Evolutionary conservation across 2,888 invertebrate genomes (phyloP).

Genomic region (Gnatocerus cornutus): DNA sequence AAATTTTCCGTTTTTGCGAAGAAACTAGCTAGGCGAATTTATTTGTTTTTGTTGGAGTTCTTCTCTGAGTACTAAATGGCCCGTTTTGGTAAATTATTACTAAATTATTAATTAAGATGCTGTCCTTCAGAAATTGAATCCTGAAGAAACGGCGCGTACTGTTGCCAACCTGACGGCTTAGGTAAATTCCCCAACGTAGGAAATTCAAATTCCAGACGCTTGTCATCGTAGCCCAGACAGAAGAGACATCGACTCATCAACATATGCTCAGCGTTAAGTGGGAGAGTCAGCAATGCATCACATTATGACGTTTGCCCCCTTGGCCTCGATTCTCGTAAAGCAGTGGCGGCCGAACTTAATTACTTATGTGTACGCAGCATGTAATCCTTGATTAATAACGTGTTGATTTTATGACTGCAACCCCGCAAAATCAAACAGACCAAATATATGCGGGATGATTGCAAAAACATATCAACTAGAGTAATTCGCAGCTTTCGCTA

Average conservation of each 20-base stretch:
- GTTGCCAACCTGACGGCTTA: background rate
- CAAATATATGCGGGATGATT: background rate
- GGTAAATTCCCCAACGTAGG: background rate
- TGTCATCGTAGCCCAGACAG: constrained; percentile 47
- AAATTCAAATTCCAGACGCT: constrained; percentile 20
- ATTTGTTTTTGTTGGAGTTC: no score
- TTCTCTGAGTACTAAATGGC: no score
- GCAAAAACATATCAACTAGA: no score
- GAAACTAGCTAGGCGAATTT: no score
- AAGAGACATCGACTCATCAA: constrained; percentile 61
- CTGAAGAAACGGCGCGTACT: no score
- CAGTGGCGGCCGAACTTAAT: constrained; percentile 56
- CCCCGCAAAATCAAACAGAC: constrained; percentile 9
- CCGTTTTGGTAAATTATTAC: no score
- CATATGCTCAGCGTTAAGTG: constrained; percentile 62
- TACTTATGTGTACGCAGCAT: constrained; percentile 23
- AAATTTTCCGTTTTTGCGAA: no score
- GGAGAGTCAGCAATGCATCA: constrained; percentile 63
- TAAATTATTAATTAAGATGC: no score
- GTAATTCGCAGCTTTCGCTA: background rate
- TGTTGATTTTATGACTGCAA: constrained; percentile 17
- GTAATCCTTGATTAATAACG: constrained; percentile 11
- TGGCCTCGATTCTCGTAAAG: constrained; percentile 58
- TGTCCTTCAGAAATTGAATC: no score
- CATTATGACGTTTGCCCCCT: constrained; percentile 60